Percentiles rank a stretch among this genome's conserved stretches.
These are phyloP conservation scores for Tupaia chinensis DNA, from an alignment of 2,113 vertebrate genomes.

Conservation along the genomic window DNA sequence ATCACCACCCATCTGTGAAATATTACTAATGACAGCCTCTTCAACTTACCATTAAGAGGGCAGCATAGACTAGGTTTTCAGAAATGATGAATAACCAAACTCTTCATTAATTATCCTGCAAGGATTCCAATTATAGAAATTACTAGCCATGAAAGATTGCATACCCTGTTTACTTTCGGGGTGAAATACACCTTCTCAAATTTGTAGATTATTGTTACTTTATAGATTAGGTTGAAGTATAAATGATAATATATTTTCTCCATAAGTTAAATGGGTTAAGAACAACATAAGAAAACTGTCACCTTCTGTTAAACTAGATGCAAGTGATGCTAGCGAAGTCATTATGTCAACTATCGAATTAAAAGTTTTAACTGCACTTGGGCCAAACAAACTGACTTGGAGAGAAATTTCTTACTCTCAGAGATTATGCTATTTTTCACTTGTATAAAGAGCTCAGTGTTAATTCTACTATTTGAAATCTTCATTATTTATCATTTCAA, in stretches of 20 bases:
- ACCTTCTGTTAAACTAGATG: slow-evolving; percentile 59
- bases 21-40: slow-evolving; percentile 59
- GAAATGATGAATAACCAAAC: slow-evolving; percentile 14
- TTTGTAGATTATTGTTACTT: slow-evolving; percentile 54
- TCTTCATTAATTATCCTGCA: slow-evolving; percentile 61
- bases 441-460: background rate
- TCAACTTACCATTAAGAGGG: slow-evolving; percentile 41
- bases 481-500: background rate
- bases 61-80: slow-evolving; percentile 37
- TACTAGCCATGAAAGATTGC: slow-evolving; percentile 44
- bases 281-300: slow-evolving; percentile 46
- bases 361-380: slow-evolving; percentile 43
- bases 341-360: slow-evolving; percentile 33
- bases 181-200: slow-evolving; percentile 27
- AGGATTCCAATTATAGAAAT: slow-evolving; percentile 60
- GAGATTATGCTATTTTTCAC: background rate
- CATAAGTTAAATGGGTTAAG: slow-evolving; percentile 49
- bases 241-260: slow-evolving; percentile 36
- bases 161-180: slow-evolving; percentile 42
- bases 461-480: background rate
- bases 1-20: slow-evolving; percentile 61
- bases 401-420: slow-evolving; percentile 24
- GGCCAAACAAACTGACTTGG: background rate
- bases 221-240: background rate
- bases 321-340: slow-evolving; percentile 6